Evolutionary conservation across 2,888 invertebrate genomes (phyloP).

Genomic region (Asteroscopus sphinx): DNA sequence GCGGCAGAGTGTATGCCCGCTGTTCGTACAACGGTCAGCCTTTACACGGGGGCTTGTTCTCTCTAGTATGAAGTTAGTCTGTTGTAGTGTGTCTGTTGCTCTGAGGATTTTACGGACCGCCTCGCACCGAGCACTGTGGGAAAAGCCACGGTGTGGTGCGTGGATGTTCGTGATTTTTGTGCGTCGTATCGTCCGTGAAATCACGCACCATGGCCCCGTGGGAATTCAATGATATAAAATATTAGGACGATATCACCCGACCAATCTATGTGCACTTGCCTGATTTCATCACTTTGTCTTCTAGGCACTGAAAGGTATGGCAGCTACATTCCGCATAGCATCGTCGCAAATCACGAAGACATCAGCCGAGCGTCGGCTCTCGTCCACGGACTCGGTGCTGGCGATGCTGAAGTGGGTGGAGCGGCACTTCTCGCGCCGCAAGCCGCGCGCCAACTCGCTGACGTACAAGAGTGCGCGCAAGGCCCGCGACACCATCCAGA

Average conservation of each 20-base stretch:
- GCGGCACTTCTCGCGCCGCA: slow-evolving; percentile 94
- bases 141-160: no score
- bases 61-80: no score
- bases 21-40: no score
- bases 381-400: slow-evolving; percentile 96
- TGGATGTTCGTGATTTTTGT: no score
- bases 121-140: no score
- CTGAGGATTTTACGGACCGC: no score
- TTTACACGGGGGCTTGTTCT: no score
- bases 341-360: slow-evolving; percentile 96
- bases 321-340: slow-evolving; percentile 96
- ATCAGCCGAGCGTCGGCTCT: slow-evolving; percentile 95
- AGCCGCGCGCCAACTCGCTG: slow-evolving; percentile 92
- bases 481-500: slow-evolving; percentile 92
- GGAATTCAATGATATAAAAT: neutral
- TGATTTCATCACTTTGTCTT: neutral
- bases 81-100: no score
- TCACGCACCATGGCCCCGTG: no score
- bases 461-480: slow-evolving; percentile 91
- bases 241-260: neutral
- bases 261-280: neutral
- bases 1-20: no score
- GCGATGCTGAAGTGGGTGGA: slow-evolving; percentile 98
- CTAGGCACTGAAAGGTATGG: slow-evolving; percentile 97
- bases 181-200: no score